phyloP scores from a whole-genome alignment of 2,113 vertebrate species.

The Perognathus longimembris region DNA sequence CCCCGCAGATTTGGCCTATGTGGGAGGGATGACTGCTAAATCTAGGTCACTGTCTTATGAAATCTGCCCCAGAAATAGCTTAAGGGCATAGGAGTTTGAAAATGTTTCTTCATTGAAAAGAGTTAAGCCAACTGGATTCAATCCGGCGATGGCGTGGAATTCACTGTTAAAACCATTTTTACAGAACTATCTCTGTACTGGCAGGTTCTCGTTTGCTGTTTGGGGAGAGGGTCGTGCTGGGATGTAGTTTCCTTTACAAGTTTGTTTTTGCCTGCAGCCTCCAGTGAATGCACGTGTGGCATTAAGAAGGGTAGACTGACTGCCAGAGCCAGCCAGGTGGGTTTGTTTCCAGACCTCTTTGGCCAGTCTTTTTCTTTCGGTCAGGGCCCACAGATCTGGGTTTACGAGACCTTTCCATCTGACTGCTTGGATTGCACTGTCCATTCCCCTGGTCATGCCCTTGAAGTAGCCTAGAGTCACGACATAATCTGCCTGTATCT shows the following conservation, averaged over 20 bases:
- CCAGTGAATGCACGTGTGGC: background rate
- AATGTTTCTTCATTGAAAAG: background rate
- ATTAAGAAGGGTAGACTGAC: background rate
- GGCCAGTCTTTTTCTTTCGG: background rate
- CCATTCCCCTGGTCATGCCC: background rate
- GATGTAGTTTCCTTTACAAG: background rate
- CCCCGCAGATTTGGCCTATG: background rate
- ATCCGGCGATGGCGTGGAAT: background rate
- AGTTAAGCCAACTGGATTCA: background rate
- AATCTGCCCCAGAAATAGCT: background rate
- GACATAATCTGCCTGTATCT: conserved; percentile 53
- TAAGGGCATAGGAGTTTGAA: background rate
- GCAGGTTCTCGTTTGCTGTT: background rate
- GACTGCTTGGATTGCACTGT: background rate
- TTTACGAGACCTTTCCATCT: background rate
- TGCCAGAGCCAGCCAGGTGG: background rate
- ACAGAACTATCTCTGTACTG: background rate
- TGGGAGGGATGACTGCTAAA: background rate
- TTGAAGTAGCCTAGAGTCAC: background rate
- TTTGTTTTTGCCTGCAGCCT: background rate
- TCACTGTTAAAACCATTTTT: background rate
- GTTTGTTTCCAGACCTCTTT: background rate
- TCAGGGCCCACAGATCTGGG: background rate
- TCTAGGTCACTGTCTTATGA: background rate
- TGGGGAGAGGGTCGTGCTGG: background rate